These are phyloP conservation scores for Trinorchestia longiramus DNA, from an alignment of 1,140 invertebrate genomes.

Conservation along the genomic window DNA sequence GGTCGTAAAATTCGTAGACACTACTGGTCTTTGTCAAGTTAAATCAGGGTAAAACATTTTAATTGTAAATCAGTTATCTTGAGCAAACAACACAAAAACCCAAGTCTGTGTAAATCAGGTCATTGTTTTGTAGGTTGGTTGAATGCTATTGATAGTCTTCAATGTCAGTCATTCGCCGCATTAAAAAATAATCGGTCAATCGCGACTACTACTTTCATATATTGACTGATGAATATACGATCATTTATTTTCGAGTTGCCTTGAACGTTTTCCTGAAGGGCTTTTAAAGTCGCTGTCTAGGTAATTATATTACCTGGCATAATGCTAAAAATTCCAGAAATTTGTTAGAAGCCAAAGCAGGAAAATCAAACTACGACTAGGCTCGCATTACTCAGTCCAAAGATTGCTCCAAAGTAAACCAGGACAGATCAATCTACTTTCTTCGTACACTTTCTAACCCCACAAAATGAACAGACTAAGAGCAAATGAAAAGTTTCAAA, in stretches of 20 bases:
- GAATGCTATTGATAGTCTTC: not conserved
- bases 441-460: not conserved
- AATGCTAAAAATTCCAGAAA: not conserved
- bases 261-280: not conserved
- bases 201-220: not conserved
- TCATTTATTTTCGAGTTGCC: not conserved
- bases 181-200: not conserved
- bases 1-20: not conserved
- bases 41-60: not conserved
- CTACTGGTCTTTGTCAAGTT: not conserved
- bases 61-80: not conserved
- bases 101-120: not conserved
- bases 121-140: not conserved
- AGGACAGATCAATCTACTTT: not conserved
- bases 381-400: not conserved
- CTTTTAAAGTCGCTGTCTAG: not conserved
- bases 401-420: not conserved
- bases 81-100: not conserved
- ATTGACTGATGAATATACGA: not conserved
- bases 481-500: conserved; percentile 8
- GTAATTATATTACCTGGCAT: not conserved
- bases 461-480: not conserved
- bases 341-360: not conserved
- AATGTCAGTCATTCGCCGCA: not conserved
- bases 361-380: not conserved